Conservation (phyloP, 1,140 invertebrate genomes). For the Eulimnadia texana region DNA sequence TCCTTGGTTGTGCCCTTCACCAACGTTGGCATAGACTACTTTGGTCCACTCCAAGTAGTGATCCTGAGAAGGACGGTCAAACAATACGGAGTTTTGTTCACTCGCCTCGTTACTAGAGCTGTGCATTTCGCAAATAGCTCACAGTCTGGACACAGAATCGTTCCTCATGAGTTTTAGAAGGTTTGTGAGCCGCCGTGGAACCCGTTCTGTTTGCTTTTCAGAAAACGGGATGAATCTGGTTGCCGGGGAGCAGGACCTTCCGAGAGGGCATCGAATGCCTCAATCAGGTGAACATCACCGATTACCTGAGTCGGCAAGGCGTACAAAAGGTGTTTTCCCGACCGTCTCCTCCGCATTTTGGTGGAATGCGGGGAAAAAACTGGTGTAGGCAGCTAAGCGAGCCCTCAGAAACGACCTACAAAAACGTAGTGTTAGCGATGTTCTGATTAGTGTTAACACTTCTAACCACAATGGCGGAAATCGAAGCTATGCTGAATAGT, state of each 20-base stretch:
- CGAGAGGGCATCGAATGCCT: not conserved
- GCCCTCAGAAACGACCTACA: conserved; percentile 20
- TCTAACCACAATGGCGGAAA: conserved; percentile 5
- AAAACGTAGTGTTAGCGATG: conserved; percentile 1
- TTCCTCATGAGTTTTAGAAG: conserved; percentile 15
- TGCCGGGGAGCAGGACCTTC: conserved; percentile 17
- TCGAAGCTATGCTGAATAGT: conserved; percentile 13
- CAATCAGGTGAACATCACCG: not conserved
- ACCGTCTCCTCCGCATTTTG: conserved; percentile 23
- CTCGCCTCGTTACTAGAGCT: conserved; percentile 10
- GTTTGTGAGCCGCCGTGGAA: conserved; percentile 12
- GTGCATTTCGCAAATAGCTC: conserved; percentile 21
- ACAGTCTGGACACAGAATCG: conserved; percentile 12
- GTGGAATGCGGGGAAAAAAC: conserved; percentile 27
- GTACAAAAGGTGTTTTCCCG: not conserved
- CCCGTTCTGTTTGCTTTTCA: conserved; percentile 8
- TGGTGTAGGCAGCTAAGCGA: conserved; percentile 25
- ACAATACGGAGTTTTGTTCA: not conserved
- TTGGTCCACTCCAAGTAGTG: not conserved
- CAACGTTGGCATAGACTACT: conserved; percentile 2
- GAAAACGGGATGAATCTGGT: conserved; percentile 17
- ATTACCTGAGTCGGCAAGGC: not conserved
- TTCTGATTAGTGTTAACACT: no score
- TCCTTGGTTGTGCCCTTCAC: not conserved
- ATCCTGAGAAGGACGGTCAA: not conserved